These are phyloP conservation scores for Platycnemis pennipes DNA, from an alignment of 2,888 invertebrate genomes.

Conservation along the genomic window DNA sequence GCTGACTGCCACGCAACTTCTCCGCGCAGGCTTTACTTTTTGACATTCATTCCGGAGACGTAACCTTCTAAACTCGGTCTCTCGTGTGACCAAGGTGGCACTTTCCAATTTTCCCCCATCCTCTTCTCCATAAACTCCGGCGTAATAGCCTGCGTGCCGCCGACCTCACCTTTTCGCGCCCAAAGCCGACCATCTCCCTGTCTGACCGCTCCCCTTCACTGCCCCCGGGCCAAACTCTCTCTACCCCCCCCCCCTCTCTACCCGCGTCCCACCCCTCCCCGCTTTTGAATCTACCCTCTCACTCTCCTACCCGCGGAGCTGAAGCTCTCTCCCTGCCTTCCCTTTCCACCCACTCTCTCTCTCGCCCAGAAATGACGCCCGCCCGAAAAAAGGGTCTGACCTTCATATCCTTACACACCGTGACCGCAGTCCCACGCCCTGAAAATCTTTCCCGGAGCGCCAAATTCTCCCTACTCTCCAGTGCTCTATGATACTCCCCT, in stretches of 20 bases:
- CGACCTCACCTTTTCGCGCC: conserved; percentile 38
- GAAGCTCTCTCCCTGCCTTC: background rate
- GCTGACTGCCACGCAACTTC: background rate
- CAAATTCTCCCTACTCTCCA: background rate
- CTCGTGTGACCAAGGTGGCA: background rate
- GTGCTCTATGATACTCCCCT: background rate
- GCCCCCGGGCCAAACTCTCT: background rate
- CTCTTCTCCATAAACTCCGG: conserved; percentile 31
- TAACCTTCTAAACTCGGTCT: conserved; percentile 15
- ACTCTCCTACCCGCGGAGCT: background rate
- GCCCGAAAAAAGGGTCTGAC: conserved; percentile 31
- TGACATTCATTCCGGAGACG: conserved; percentile 33
- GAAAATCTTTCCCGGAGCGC: conserved; percentile 1
- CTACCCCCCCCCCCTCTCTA: background rate
- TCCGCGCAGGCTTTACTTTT: background rate
- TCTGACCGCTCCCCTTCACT: background rate
- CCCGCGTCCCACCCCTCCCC: background rate
- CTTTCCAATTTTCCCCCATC: background rate
- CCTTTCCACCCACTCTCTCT: background rate
- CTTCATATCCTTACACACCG: conserved; percentile 45
- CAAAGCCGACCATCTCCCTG: background rate
- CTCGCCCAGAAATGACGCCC: background rate
- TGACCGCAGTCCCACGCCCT: conserved; percentile 23
- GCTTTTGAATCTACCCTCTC: background rate
- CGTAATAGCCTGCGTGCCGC: conserved; percentile 30